Evolutionary conservation across 2,113 vertebrate species (phyloP).

Genomic region (Nesoenas mayeri): DNA sequence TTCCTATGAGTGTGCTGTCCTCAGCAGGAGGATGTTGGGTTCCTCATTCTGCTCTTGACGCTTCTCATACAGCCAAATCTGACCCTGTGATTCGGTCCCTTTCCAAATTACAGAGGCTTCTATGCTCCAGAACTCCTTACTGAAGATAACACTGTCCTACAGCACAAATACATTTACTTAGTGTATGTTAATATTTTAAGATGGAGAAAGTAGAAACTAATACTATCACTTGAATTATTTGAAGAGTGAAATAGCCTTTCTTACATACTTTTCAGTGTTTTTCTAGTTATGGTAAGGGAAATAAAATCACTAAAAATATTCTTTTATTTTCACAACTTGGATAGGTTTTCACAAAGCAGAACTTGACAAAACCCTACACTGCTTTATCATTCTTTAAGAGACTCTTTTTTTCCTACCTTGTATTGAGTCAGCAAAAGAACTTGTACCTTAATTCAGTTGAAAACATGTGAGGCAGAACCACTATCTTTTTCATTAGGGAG

Average conservation of each 20-base stretch:
- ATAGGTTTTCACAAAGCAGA: not conserved
- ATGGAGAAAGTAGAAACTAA: not conserved
- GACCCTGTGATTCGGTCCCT: not conserved
- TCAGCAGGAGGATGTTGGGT: not conserved
- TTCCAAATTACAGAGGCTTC: not conserved
- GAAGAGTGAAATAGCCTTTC: not conserved
- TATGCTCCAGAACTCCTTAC: not conserved
- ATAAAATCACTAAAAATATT: not conserved
- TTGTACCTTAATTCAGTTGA: not conserved
- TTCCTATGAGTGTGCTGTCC: not conserved
- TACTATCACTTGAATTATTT: not conserved
- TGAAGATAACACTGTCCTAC: not conserved
- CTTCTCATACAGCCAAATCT: not conserved
- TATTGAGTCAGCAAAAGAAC: not conserved
- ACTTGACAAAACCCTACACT: not conserved
- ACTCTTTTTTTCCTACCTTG: not conserved
- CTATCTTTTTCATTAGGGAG: not conserved
- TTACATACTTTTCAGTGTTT: not conserved
- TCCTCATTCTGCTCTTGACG: not conserved
- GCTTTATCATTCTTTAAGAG: not conserved
- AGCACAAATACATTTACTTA: not conserved
- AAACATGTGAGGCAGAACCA: not conserved
- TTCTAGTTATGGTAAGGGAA: not conserved
- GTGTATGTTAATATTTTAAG: not conserved
- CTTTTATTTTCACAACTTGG: not conserved